Evolutionary conservation across 2,113 vertebrate species (phyloP), one percentile per base, ranked within the genome.

Genomic region (Craseonycteris thonglongyai): DNA sequence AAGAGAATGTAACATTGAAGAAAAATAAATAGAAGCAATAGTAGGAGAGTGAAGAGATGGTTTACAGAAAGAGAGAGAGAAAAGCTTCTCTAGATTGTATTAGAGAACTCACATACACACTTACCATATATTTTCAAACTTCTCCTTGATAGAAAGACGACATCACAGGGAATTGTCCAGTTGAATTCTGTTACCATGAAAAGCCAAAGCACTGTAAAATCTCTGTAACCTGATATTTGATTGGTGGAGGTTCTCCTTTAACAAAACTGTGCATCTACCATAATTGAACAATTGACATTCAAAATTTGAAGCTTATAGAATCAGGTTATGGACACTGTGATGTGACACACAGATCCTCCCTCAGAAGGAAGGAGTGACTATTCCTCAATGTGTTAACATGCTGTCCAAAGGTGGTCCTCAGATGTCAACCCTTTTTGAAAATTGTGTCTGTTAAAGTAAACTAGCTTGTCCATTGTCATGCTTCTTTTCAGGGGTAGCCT

Each of bases 11-110:
- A 76, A 45, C 65, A 84, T 71, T 93, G 72, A 92, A 71, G 26
- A 90, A 88, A 30, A 85, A 2, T 71, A 15, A 91, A 54, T 6
- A 88, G 47, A 97, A 81, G 59, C 35, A 92, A 95, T 59, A 54
- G 26, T 72, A 18, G 13, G 18, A 76, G 22, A 85, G 21, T 61
- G 9, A 22, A 47, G 11, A 61, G 9, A 71, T 80, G 28, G 54
- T 82, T 93, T 88, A 35, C 0, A 75, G 47, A 56, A 87, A 96
- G 59, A 45, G 35, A 90, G 69, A 84, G 42, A 94, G 15, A 83
- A 87, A 56, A 84, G 24, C 66, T 11, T 19, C 33, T 58, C 8
- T 58, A 30, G 28, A 47, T 56, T 85, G 2, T 85, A 81, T 7
- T 61, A 24, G 38, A 82, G 33, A 7, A 79, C 5, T 47, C 4